Percentiles rank a stretch among this genome's conserved stretches.
phyloP scores from a whole-genome alignment of 1,140 invertebrate genomes.

The Nymphalis io region DNA sequence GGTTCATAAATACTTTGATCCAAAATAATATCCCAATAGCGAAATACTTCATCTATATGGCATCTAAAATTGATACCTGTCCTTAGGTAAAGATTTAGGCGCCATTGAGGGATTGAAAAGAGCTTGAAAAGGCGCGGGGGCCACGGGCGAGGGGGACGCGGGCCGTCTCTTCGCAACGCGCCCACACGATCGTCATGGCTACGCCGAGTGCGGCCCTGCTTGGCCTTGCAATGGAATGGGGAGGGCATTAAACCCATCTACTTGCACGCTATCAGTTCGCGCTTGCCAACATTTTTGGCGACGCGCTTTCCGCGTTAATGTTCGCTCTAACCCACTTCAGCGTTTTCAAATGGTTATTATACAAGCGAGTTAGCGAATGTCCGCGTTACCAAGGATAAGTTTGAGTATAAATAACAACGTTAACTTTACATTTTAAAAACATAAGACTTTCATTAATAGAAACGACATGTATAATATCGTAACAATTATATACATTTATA shows the following conservation, averaged over 20 bases:
- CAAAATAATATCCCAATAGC: conserved; percentile 1
- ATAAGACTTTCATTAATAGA: conserved; percentile 1
- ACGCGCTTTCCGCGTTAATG: conserved; percentile 67
- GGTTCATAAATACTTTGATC: background rate
- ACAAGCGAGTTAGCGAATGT: conserved; percentile 17
- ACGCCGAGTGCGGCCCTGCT: conserved; percentile 75
- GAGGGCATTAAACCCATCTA: conserved; percentile 76
- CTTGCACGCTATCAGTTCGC: conserved; percentile 74
- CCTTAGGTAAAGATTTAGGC: conserved; percentile 65
- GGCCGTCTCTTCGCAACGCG: conserved; percentile 70
- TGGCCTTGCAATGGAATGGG: conserved; percentile 78
- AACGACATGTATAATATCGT: no score
- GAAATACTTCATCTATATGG: conserved; percentile 11
- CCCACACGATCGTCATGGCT: conserved; percentile 71
- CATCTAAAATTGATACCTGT: conserved; percentile 46
- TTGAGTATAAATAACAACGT: background rate
- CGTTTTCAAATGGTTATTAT: conserved; percentile 27
- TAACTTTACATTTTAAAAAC: conserved; percentile 3
- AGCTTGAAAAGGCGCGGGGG: conserved; percentile 56
- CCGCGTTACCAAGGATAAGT: background rate
- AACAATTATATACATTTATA: no score
- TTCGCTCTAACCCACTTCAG: conserved; percentile 48
- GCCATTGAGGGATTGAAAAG: conserved; percentile 74
- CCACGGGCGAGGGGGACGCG: conserved; percentile 17
- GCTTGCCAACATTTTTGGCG: conserved; percentile 69